phyloP scores from a whole-genome alignment of 2,888 invertebrate species.

The Eilema sororculum region DNA sequence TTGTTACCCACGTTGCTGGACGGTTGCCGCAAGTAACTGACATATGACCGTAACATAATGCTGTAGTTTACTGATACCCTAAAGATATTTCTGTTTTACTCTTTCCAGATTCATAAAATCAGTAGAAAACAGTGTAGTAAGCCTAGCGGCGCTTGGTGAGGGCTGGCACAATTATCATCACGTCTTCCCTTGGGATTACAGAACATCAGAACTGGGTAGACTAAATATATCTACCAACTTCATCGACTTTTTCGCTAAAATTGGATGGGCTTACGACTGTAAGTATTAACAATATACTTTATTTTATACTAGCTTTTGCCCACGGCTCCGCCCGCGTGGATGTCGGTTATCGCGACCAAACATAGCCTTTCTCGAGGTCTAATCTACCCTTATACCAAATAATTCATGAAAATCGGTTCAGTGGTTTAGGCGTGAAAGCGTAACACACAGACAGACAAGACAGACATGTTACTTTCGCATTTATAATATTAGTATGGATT shows the following conservation, averaged over 20 bases:
- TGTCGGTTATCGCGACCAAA: too few species aligned
- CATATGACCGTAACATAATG: neutral
- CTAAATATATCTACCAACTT: slow-evolving; percentile 93
- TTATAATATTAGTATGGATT: too few species aligned
- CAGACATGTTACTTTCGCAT: too few species aligned
- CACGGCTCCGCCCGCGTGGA: too few species aligned
- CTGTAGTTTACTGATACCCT: neutral
- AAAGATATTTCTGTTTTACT: neutral
- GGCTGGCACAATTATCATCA: slow-evolving; percentile 96
- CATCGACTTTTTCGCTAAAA: slow-evolving; percentile 92
- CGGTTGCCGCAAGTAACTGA: too few species aligned
- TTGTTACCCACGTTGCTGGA: too few species aligned
- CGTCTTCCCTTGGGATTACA: slow-evolving; percentile 91
- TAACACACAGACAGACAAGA: too few species aligned
- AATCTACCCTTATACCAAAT: too few species aligned
- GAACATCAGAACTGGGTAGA: slow-evolving; percentile 89
- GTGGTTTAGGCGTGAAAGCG: too few species aligned
- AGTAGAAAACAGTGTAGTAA: slow-evolving; percentile 90
- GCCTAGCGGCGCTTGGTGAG: slow-evolving; percentile 92
- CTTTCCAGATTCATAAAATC: slow-evolving; percentile 90
- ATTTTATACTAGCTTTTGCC: too few species aligned
- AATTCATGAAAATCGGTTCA: too few species aligned
- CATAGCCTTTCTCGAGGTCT: too few species aligned
- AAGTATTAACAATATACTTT: slow-evolving; percentile 65
- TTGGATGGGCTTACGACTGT: slow-evolving; percentile 95